A percentile compares a stretch with the other conserved stretches of the same genome.
phyloP scores from a whole-genome alignment of 2,888 invertebrate genomes.

The Drosophila acutilabella region DNA sequence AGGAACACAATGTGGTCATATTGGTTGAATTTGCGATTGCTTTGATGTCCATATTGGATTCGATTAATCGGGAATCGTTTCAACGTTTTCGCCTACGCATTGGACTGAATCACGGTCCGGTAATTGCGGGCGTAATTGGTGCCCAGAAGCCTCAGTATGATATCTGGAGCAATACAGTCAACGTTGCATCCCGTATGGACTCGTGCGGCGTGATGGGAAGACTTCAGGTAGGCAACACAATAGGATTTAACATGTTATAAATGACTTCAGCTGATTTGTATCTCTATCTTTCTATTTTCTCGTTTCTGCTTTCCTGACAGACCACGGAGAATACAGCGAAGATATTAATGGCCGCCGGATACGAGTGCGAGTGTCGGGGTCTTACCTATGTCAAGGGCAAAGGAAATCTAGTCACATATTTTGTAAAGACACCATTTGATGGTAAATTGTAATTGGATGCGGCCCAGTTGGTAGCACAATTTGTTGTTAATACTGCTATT shows the following conservation, averaged over 20 bases:
- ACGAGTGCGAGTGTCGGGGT: conserved; percentile 95
- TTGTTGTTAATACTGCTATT: conserved; percentile 55
- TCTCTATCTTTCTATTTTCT: not conserved
- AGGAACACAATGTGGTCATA: conserved; percentile 94
- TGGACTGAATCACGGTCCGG: conserved; percentile 87
- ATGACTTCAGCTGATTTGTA: not conserved
- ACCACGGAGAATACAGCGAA: conserved; percentile 93
- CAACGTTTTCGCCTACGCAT: conserved; percentile 97
- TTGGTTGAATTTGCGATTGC: conserved; percentile 98
- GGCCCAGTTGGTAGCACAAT: conserved; percentile 39
- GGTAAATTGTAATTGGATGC: conserved; percentile 85
- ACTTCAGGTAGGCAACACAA: conserved; percentile 88
- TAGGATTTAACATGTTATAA: not conserved
- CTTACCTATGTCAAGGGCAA: conserved; percentile 98
- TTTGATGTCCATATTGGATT: conserved; percentile 95
- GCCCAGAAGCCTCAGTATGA: conserved; percentile 99
- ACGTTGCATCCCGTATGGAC: conserved; percentile 98
- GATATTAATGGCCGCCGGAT: conserved; percentile 93
- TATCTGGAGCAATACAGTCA: conserved; percentile 99
- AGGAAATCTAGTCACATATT: conserved; percentile 95
- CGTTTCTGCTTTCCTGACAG: conserved; percentile 81
- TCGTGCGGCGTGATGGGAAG: conserved; percentile 95
- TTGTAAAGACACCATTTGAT: conserved; percentile 94
- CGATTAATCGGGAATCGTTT: conserved; percentile 98
- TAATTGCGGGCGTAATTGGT: conserved; percentile 98